phyloP scores from a whole-genome alignment of 2,888 invertebrate species.

The Thumatha senex region DNA sequence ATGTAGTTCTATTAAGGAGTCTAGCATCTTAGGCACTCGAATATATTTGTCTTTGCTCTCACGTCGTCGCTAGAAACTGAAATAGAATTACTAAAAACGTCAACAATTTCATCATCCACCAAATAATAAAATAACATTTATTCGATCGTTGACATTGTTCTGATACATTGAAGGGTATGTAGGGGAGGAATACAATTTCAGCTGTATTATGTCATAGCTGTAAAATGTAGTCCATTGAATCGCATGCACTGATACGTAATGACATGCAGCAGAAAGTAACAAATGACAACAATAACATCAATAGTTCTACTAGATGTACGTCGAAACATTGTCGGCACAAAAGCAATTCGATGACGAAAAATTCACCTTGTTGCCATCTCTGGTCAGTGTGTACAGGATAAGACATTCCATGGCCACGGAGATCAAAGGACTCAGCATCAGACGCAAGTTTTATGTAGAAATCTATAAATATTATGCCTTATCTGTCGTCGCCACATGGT shows the following conservation, averaged over 20 bases:
- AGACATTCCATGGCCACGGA: neutral
- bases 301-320: neutral
- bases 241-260: conserved; percentile 9
- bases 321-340: neutral
- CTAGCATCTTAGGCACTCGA: neutral
- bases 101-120: neutral
- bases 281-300: conserved; percentile 7
- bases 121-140: neutral
- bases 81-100: neutral
- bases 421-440: neutral
- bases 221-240: conserved; percentile 1
- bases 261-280: conserved; percentile 9
- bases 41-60: neutral
- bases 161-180: neutral
- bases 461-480: neutral
- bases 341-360: neutral
- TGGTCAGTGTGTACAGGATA: neutral
- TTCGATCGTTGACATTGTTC: neutral
- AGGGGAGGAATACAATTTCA: neutral
- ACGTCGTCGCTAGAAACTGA: neutral
- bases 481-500: neutral
- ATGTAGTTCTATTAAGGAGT: neutral
- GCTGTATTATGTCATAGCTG: neutral
- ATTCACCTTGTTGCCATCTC: neutral
- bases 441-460: neutral